phyloP scores from a whole-genome alignment of 2,888 invertebrate species.

The Malthinus flaveolus region DNA sequence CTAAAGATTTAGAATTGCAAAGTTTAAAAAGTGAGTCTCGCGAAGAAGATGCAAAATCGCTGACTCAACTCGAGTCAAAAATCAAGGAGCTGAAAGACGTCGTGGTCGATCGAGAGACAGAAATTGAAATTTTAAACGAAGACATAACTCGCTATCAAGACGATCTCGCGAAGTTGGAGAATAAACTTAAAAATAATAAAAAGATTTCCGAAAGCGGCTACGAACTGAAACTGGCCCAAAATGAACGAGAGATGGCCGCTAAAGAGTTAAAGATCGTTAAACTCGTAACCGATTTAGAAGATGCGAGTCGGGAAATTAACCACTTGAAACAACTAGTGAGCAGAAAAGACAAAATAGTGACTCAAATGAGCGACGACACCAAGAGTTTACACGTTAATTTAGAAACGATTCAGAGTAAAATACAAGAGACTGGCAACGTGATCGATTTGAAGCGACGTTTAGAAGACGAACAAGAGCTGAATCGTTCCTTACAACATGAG shows the following conservation, averaged over 20 bases:
- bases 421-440: conserved; percentile 61
- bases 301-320: conserved; percentile 59
- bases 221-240: conserved; percentile 31
- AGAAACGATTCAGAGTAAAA: conserved; percentile 57
- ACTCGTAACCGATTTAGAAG: conserved; percentile 41
- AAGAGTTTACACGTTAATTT: conserved; percentile 60
- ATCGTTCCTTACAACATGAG: conserved; percentile 48
- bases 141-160: conserved; percentile 58
- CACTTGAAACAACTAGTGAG: conserved; percentile 61
- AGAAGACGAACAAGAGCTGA: conserved; percentile 59
- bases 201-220: conserved; percentile 13
- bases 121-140: conserved; percentile 60
- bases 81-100: conserved; percentile 44
- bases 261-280: conserved; percentile 39
- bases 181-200: conserved; percentile 16
- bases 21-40: conserved; percentile 35
- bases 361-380: conserved; percentile 62
- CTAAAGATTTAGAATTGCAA: conserved; percentile 45
- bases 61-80: conserved; percentile 55
- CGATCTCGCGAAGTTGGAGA: conserved; percentile 54
- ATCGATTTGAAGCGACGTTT: conserved; percentile 62
- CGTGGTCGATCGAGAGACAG: conserved; percentile 57
- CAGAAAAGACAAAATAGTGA: conserved; percentile 62
- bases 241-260: conserved; percentile 36
- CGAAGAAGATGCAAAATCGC: conserved; percentile 41